Conservation (phyloP, 2,888 invertebrate genomes). For the Tinea semifulvella region DNA sequence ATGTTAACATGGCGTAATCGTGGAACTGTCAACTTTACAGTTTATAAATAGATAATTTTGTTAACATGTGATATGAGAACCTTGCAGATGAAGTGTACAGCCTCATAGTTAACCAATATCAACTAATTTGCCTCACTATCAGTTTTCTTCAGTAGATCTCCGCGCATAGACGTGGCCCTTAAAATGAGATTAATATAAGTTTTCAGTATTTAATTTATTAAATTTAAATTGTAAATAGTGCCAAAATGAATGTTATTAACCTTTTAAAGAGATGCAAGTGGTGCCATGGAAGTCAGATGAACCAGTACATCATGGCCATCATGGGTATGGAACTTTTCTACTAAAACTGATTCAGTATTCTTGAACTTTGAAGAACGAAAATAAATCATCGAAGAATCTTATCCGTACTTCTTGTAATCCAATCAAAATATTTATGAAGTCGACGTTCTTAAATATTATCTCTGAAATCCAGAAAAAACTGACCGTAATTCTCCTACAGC, state of each 20-base stretch:
- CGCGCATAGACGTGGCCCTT: constrained; percentile 5
- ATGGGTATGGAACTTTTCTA: constrained; percentile 13
- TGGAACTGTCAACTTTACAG: constrained; percentile 6
- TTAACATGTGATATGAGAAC: constrained; percentile 6
- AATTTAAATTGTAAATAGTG: constrained; percentile 1
- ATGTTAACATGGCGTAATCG: constrained; percentile 2
- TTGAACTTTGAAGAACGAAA: too few species aligned
- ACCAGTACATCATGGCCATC: constrained; percentile 15
- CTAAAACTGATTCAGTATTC: too few species aligned
- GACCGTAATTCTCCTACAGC: background rate
- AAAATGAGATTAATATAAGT: constrained; percentile 7
- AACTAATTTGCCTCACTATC: background rate
- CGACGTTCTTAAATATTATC: too few species aligned
- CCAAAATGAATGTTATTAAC: constrained; percentile 9
- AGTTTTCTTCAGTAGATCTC: constrained; percentile 11
- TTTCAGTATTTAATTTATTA: background rate
- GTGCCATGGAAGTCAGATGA: constrained; percentile 15
- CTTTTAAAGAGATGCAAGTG: constrained; percentile 12
- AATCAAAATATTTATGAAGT: too few species aligned
- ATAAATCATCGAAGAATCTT: too few species aligned
- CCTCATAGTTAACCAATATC: constrained; percentile 8
- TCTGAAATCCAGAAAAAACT: background rate
- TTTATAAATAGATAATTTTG: constrained; percentile 8
- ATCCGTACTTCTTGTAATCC: too few species aligned
- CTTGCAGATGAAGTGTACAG: constrained; percentile 7